These are phyloP conservation scores for Ligdia adustata DNA, from an alignment of 2,888 invertebrate species.

Conservation along the genomic window DNA sequence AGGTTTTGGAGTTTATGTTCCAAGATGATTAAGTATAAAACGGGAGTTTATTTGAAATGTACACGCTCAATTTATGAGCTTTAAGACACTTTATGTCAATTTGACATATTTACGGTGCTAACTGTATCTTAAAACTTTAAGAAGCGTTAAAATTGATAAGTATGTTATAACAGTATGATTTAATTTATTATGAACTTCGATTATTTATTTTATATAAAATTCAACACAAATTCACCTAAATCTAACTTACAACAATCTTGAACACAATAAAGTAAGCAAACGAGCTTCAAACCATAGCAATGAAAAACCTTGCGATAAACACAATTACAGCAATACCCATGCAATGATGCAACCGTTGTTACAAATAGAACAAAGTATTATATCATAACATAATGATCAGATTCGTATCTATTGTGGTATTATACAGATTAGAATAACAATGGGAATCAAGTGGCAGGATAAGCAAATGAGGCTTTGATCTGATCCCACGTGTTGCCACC, in stretches of 20 bases:
- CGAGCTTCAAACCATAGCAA: not conserved
- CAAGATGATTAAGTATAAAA: slow-evolving; percentile 1
- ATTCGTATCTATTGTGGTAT: slow-evolving; percentile 22
- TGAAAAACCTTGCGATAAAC: slow-evolving; percentile 8
- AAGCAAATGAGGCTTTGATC: slow-evolving; percentile 15
- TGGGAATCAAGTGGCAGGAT: slow-evolving; percentile 17
- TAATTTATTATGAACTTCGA: no score
- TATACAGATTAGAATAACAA: slow-evolving; percentile 21
- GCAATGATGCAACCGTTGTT: slow-evolving; percentile 24
- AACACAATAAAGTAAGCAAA: not conserved
- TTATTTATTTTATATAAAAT: no score
- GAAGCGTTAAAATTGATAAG: no score
- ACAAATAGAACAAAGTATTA: slow-evolving; percentile 15
- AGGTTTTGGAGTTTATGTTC: slow-evolving; percentile 5
- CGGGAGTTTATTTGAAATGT: not conserved
- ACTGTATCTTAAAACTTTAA: no score
- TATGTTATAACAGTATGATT: no score
- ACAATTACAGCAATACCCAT: slow-evolving; percentile 3
- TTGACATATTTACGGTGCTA: no score
- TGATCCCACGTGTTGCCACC: slow-evolving; percentile 17
- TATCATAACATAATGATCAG: slow-evolving; percentile 21
- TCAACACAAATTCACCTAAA: no score
- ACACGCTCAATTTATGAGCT: not conserved
- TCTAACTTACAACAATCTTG: not conserved
- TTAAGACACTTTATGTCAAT: no score